phyloP scores from a whole-genome alignment of 2,113 vertebrate species.

The Thalassoma bifasciatum region DNA sequence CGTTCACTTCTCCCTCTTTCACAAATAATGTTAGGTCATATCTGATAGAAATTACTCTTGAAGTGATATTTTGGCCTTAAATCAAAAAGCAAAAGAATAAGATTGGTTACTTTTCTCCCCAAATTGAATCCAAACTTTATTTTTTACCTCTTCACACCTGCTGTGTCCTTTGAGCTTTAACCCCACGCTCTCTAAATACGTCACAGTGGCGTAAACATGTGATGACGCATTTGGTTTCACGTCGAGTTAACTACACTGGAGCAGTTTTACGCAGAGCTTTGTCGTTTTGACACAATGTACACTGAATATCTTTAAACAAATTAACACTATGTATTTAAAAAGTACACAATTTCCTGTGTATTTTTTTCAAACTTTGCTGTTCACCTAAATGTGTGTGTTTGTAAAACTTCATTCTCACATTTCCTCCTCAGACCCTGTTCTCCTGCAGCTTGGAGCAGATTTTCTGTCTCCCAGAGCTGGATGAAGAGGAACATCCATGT shows the following conservation, averaged over 20 bases:
- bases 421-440: neutral
- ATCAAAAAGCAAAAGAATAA: no score
- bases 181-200: neutral
- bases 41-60: neutral
- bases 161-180: neutral
- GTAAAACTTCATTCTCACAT: no score
- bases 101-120: no score
- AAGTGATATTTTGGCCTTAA: no score
- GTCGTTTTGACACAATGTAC: no score
- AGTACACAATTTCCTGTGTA: no score
- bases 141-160: neutral
- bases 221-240: constrained; percentile 21
- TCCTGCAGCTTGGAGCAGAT: neutral
- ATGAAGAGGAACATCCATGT: constrained; percentile 5
- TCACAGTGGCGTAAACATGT: neutral
- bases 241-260: neutral
- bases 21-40: neutral
- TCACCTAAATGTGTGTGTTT: no score
- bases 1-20: no score
- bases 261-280: neutral
- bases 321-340: no score
- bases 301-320: no score
- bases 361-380: no score
- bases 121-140: no score
- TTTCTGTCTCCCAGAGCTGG: constrained; percentile 18